These are phyloP conservation scores for Morus bassanus DNA, from an alignment of 2,797 vertebrate genomes.

Conservation along the genomic window DNA sequence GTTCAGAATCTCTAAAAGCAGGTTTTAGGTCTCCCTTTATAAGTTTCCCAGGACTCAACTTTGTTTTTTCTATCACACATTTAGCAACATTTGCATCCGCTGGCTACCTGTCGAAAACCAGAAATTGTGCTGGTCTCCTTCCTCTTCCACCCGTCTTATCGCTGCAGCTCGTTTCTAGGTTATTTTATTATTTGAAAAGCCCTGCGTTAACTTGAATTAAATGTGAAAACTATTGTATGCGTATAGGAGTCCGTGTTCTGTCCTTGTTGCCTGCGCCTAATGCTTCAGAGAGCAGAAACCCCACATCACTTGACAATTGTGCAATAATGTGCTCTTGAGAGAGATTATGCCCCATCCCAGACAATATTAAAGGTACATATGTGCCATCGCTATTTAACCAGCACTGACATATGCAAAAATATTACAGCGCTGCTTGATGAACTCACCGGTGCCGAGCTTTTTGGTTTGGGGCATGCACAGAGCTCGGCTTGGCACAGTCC, in stretches of 20 bases:
- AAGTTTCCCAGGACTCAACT: neutral
- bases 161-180: neutral
- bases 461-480: neutral
- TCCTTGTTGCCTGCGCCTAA: neutral
- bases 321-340: neutral
- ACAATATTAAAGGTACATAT: accelerated
- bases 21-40: neutral
- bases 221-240: neutral
- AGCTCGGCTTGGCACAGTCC: neutral
- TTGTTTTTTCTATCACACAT: neutral
- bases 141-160: neutral
- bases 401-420: neutral
- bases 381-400: neutral
- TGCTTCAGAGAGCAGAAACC: neutral
- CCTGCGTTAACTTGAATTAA: neutral
- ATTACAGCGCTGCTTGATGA: neutral
- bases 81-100: neutral
- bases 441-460: accelerated
- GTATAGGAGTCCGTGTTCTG: neutral
- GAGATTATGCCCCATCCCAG: neutral
- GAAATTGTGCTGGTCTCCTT: neutral
- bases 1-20: neutral
- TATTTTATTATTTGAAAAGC: neutral
- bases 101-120: neutral
- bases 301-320: neutral